Evolutionary conservation across 2,113 vertebrate genomes (phyloP), one percentile per base, ranked within the genome.

Genomic region (Grus americana): DNA sequence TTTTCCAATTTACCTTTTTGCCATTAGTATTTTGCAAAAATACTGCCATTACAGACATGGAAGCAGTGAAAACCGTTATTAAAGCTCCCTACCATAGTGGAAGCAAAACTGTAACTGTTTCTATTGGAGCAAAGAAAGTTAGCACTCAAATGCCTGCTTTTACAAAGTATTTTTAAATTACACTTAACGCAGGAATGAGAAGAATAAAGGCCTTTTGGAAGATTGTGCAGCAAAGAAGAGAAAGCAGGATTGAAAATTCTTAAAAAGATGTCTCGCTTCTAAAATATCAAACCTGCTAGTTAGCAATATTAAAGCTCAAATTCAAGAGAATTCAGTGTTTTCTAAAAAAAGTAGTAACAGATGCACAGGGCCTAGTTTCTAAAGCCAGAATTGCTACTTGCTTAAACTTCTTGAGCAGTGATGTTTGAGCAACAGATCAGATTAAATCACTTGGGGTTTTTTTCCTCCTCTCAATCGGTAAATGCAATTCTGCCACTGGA

Each of bases 281-380:
- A 92, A 97, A 95, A 79, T 46, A 97, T 97, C 98, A 98, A 98
- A 97, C 98, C 98, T 98, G 98, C 98, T 98, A 96, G 66, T 98
- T 94, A 98, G 97, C 97, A 97, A 97, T 97, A 98, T 98, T 97
- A 98, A 98, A 98, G 98, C 98, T 98, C 97, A 97, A 91, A 97
- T 93, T 90, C 86, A 98, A 88, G 95, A 96, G 92, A 96, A 93
- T 63, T 88, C 88, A 88, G 38, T 59, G 71, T 84, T 94, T 92
- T 42, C 76, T 88, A 79, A 78, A 90, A 68, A 86, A 59, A 84
- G 68, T 73, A 92, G 49, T 83, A 95, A 67, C 4, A 73, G 91
- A 93, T 5, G 32, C 83, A 92, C 57, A 83, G 44, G 30, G 38
- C 26, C 57, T 58, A 32, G 47, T 62, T 92, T 81, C 49, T 90